phyloP scores from a whole-genome alignment of 1,140 invertebrate genomes.

The Danaus plexippus region DNA sequence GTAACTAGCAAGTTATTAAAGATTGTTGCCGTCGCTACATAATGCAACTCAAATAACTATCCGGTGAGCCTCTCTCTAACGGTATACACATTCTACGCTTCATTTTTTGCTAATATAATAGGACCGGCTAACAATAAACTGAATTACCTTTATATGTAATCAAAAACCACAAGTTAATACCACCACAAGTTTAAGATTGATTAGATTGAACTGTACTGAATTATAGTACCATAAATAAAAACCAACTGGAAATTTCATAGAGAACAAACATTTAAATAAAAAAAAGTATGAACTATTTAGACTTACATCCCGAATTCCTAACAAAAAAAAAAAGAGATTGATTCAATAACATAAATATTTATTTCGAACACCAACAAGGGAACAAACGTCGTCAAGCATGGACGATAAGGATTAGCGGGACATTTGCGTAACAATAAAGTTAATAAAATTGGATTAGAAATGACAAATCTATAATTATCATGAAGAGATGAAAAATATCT shows the following conservation, averaged over 20 bases:
- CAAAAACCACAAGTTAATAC: too few relatives aligned
- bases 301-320: too few relatives aligned
- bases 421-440: slow-evolving; percentile 25
- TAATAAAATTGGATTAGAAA: slow-evolving; percentile 34
- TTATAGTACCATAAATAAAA: too few relatives aligned
- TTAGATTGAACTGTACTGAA: too few relatives aligned
- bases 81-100: slow-evolving; percentile 39
- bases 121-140: slow-evolving; percentile 22
- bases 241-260: too few relatives aligned
- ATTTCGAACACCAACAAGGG: too few relatives aligned
- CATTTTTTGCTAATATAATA: slow-evolving; percentile 53
- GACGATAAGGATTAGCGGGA: slow-evolving; percentile 20
- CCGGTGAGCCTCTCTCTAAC: slow-evolving; percentile 43
- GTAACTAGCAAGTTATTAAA: slow-evolving; percentile 43
- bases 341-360: too few relatives aligned
- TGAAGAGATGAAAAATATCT: slow-evolving; percentile 47
- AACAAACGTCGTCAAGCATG: slow-evolving; percentile 12
- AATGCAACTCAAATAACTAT: slow-evolving; percentile 36
- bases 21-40: slow-evolving; percentile 50
- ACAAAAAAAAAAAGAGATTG: too few relatives aligned
- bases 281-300: too few relatives aligned
- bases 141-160: slow-evolving; percentile 1
- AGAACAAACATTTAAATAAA: too few relatives aligned
- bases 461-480: slow-evolving; percentile 49
- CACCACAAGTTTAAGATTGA: too few relatives aligned